Evolutionary conservation across 2,113 vertebrate species (phyloP).

Genomic region (Zonotrichia leucophrys): DNA sequence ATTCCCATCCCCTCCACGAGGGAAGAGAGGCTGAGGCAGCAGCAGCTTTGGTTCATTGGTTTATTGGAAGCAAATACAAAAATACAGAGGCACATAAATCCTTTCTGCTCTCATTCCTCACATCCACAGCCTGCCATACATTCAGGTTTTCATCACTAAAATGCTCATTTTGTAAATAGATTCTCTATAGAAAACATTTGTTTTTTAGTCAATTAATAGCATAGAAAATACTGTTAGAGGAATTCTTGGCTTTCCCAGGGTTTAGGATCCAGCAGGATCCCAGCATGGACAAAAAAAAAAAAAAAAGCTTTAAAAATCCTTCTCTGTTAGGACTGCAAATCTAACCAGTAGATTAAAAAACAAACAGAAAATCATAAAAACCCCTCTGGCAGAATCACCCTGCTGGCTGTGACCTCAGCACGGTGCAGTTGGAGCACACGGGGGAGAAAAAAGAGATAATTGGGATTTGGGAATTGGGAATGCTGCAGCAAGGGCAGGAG

Average conservation of each 20-base stretch:
- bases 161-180: constrained; percentile 60
- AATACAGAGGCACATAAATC: constrained; percentile 73
- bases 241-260: neutral
- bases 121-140: constrained; percentile 41
- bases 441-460: neutral
- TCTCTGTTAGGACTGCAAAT: constrained; percentile 24
- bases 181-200: constrained; percentile 62
- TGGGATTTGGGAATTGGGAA: neutral
- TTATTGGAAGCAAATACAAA: constrained; percentile 79
- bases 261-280: neutral
- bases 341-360: constrained; percentile 72
- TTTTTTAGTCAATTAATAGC: constrained; percentile 15
- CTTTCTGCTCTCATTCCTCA: constrained; percentile 16
- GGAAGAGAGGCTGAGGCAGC: neutral
- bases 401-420: neutral
- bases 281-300: constrained; percentile 37
- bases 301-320: constrained; percentile 56
- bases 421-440: neutral
- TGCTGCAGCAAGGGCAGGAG: neutral
- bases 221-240: constrained; percentile 50
- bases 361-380: neutral
- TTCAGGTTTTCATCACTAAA: constrained; percentile 41
- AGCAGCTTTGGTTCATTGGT: neutral
- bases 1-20: neutral
- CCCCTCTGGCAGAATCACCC: neutral